Percentiles rank a stretch among this genome's conserved stretches.
These are phyloP conservation scores for Meteorus sp. DNA, from an alignment of 1,140 invertebrate species.

Conservation along the genomic window DNA sequence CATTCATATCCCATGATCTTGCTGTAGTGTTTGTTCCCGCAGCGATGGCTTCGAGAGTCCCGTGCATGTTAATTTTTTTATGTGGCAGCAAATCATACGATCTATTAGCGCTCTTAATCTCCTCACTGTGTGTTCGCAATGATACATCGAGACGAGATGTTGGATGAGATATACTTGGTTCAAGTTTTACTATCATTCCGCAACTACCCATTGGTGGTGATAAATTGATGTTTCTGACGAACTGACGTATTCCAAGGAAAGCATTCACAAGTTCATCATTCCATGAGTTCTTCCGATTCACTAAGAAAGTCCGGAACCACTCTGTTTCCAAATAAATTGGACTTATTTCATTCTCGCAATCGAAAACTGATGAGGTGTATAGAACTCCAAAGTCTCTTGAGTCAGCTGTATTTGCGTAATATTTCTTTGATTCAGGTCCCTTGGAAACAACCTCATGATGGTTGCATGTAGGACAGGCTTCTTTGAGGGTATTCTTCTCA, in stretches of 20 bases:
- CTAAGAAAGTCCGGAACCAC: constrained; percentile 20
- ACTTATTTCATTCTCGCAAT: constrained; percentile 42
- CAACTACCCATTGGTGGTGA: constrained; percentile 36
- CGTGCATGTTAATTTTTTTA: constrained; percentile 34
- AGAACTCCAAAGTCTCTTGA: constrained; percentile 44
- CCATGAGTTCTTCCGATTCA: constrained; percentile 30
- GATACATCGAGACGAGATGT: constrained; percentile 36
- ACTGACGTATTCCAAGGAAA: constrained; percentile 29
- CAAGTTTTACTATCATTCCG: constrained; percentile 29
- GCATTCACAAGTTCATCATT: constrained; percentile 1
- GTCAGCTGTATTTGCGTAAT: constrained; percentile 27
- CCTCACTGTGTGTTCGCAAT: constrained; percentile 28
- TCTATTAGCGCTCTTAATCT: constrained; percentile 17
- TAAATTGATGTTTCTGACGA: constrained; percentile 30
- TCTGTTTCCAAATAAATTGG: constrained; percentile 24
- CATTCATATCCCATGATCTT: constrained; percentile 44
- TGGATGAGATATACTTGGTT: constrained; percentile 36
- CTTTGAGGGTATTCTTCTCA: constrained; percentile 37
- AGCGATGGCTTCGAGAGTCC: constrained; percentile 34
- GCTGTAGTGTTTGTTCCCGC: constrained; percentile 31
- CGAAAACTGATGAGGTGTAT: constrained; percentile 35
- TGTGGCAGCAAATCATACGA: constrained; percentile 17
- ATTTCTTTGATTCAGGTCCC: constrained; percentile 34
- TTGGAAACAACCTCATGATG: constrained; percentile 39
- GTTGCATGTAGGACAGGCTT: constrained; percentile 40